Evolutionary conservation across 2,888 invertebrate genomes (phyloP), one percentile per base, ranked within the genome.

Genomic region (Coenonympha glycerion): DNA sequence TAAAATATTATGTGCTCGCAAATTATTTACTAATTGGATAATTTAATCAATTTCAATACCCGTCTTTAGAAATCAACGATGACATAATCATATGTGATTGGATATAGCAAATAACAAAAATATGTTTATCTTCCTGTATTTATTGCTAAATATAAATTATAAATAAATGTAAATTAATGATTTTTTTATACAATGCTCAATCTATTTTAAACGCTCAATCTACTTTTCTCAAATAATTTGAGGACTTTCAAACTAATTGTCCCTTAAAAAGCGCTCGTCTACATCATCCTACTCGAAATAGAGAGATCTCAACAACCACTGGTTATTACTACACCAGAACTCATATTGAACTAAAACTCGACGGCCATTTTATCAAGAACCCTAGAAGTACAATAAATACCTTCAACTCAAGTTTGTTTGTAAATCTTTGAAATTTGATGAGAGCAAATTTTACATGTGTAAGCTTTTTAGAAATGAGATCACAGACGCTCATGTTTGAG

Each of bases 401-500:
- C 26, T 5, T 16, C 39, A 21, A 30, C 41, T 54, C 19, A 58
- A 71, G 18, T 69, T 72, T 56, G 6, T 1, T 6, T 47, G 62
- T 8, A 58, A 70, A 71, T 39, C 39, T 39, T 39, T 24, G 37
- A 37, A 37, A 37, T 37, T 37, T 37, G 37, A 24, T 39, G 39
- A 72, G 49, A 49, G 54, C 57, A 49, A 62, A 64, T 59, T 69
- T 67, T 68, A 76, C 69, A 76, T 66, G 66, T 77, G 79, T 78
- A 66, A 71, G 69, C 71, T 73, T 74, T 79, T 67, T 72, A 70
- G 71, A 30, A 31, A 31, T 22, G 42, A 31, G 42, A 78, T 76
- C 73, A 61, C 64, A 63, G 62, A 56, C 47, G 64, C 58, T 63
- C 66, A 63, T 78, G 72, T 79, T 79, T 78, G 71, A 73, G 8